Evolutionary conservation across 2,113 vertebrate genomes (phyloP).

Genomic region (Salvelinus alpinus): DNA sequence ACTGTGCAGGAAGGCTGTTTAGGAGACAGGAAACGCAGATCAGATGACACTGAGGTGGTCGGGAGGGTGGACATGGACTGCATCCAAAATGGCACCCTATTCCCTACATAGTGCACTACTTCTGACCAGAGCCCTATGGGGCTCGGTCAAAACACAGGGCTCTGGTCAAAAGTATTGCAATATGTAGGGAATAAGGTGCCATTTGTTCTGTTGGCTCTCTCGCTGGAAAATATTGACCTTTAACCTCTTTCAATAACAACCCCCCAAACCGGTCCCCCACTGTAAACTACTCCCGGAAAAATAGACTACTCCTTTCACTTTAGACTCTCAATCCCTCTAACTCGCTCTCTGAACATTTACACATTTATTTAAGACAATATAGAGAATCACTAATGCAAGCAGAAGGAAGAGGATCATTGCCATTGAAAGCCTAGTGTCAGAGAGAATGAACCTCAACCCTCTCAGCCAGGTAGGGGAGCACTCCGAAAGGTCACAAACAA

Average conservation of each 20-base stretch:
- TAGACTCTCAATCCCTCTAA: background rate
- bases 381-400: background rate
- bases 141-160: too few relatives aligned
- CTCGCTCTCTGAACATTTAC: background rate
- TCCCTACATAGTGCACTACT: too few relatives aligned
- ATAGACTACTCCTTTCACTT: too few relatives aligned
- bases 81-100: background rate
- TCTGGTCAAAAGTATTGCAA: too few relatives aligned
- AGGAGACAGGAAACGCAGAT: constrained; percentile 5
- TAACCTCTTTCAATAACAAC: constrained; percentile 5
- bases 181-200: background rate
- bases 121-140: too few relatives aligned
- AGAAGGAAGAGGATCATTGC: background rate
- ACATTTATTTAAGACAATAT: background rate
- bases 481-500: background rate
- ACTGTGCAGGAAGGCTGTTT: background rate
- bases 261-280: background rate
- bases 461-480: background rate
- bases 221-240: constrained; percentile 11
- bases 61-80: background rate
- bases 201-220: background rate
- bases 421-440: too few relatives aligned
- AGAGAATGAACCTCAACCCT: too few relatives aligned
- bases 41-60: background rate
- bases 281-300: background rate